Percentiles rank a stretch among this genome's conserved stretches.
phyloP scores from a whole-genome alignment of 2,797 vertebrate species.

The Sparus aurata region DNA sequence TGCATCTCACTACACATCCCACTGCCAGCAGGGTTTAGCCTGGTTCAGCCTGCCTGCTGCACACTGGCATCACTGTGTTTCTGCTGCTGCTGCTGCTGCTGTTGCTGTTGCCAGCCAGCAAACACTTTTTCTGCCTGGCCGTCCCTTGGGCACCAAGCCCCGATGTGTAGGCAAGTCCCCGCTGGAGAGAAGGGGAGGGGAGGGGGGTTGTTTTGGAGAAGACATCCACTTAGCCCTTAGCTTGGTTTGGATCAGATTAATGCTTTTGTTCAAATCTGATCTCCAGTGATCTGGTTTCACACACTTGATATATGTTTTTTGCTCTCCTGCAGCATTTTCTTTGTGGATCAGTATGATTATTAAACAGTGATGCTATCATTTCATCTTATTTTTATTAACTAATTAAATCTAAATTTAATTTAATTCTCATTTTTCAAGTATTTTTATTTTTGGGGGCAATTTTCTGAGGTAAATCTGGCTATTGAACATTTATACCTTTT shows the following conservation, averaged over 20 bases:
- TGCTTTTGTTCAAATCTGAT: conserved; percentile 33
- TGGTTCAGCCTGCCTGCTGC: conserved; percentile 60
- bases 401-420: too few species aligned
- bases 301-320: not conserved
- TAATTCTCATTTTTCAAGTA: too few species aligned
- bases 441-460: too few species aligned
- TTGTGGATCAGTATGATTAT: not conserved
- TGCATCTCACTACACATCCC: conserved; percentile 66
- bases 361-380: too few species aligned
- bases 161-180: conserved; percentile 48
- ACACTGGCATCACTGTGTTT: conserved; percentile 55
- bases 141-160: conserved; percentile 67
- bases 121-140: conserved; percentile 54
- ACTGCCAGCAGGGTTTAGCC: conserved; percentile 66
- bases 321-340: not conserved
- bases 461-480: too few species aligned
- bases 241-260: conserved; percentile 60
- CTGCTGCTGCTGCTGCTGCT: conserved; percentile 50
- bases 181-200: conserved; percentile 49
- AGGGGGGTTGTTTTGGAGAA: conserved; percentile 22
- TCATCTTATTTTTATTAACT: too few species aligned
- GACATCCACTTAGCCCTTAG: conserved; percentile 66
- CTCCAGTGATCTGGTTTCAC: conserved; percentile 15
- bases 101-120: conserved; percentile 60
- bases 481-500: too few species aligned